These are phyloP conservation scores for Plumapathes pennacea DNA, from an alignment of 92 coral and sea anemone genomes.

Conservation along the genomic window DNA sequence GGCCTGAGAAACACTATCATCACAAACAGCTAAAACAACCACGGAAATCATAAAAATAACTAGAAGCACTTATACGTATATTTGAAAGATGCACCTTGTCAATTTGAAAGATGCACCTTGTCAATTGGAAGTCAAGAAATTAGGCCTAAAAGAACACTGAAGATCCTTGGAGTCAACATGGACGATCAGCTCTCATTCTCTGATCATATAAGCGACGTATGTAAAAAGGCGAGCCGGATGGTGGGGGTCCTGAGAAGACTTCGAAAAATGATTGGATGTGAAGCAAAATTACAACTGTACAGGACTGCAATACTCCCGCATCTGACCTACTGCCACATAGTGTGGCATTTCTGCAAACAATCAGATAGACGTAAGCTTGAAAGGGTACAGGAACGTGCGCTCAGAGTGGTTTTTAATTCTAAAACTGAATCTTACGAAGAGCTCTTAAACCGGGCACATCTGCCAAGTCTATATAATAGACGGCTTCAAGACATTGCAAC, in stretches of 20 bases:
- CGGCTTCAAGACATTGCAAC: slow-evolving; percentile 11
- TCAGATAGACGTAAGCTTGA: slow-evolving; percentile 24
- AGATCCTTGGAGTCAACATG: slow-evolving; percentile 18
- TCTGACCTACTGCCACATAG: slow-evolving; percentile 7
- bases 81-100: too few species aligned
- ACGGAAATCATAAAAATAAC: too few species aligned
- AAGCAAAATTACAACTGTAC: slow-evolving; percentile 8
- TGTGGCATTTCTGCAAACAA: slow-evolving; percentile 12
- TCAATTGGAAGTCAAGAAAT: not conserved
- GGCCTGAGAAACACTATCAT: too few species aligned
- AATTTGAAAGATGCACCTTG: not conserved
- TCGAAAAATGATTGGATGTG: not conserved
- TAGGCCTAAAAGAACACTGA: not conserved
- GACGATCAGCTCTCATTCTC: slow-evolving; percentile 2
- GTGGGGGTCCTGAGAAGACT: slow-evolving; percentile 10
- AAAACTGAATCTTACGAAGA: slow-evolving; percentile 1
- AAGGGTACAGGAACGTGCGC: slow-evolving; percentile 15
- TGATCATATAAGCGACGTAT: slow-evolving; percentile 2
- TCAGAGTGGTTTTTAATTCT: slow-evolving; percentile 1
- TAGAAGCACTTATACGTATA: too few species aligned
- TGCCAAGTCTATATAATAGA: slow-evolving; percentile 17
- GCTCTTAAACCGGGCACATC: slow-evolving; percentile 4
- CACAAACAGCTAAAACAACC: too few species aligned
- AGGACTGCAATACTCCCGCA: slow-evolving; percentile 7
- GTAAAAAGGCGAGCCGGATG: slow-evolving; percentile 24